These are phyloP conservation scores for Rhabdornis inornatus DNA, from an alignment of 2,113 vertebrate species.

Conservation along the genomic window DNA sequence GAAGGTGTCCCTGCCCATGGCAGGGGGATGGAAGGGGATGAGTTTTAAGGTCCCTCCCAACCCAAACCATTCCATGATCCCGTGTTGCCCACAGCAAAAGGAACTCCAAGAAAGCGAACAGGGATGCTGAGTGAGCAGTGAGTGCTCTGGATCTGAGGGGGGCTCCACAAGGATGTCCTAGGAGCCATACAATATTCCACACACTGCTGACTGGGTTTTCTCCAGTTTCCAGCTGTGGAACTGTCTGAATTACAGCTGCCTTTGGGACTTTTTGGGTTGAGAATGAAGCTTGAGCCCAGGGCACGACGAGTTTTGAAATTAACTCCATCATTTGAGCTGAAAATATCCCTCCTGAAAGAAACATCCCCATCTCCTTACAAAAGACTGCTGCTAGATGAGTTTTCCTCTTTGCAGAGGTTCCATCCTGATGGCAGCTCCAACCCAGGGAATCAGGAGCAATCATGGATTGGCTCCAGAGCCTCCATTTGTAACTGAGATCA, in stretches of 20 bases:
- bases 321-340: background rate
- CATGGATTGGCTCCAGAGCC: constrained; percentile 26
- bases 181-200: background rate
- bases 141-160: background rate
- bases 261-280: background rate
- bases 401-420: background rate
- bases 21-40: background rate
- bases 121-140: background rate
- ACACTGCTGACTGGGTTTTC: background rate
- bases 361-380: background rate
- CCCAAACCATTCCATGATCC: background rate
- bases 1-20: background rate
- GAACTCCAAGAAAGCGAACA: background rate
- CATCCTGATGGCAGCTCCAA: background rate
- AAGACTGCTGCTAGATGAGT: background rate
- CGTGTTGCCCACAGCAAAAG: background rate
- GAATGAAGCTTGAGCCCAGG: background rate
- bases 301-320: background rate
- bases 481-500: background rate
- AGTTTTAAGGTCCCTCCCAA: background rate
- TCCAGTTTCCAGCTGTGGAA: background rate
- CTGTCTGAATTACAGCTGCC: background rate
- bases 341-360: background rate
- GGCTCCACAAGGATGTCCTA: background rate
- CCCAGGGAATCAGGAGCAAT: background rate